A percentile compares a stretch with the other conserved stretches of the same genome.
Conservation (phyloP, 2,113 vertebrate genomes). For the Rhabdornis inornatus region DNA sequence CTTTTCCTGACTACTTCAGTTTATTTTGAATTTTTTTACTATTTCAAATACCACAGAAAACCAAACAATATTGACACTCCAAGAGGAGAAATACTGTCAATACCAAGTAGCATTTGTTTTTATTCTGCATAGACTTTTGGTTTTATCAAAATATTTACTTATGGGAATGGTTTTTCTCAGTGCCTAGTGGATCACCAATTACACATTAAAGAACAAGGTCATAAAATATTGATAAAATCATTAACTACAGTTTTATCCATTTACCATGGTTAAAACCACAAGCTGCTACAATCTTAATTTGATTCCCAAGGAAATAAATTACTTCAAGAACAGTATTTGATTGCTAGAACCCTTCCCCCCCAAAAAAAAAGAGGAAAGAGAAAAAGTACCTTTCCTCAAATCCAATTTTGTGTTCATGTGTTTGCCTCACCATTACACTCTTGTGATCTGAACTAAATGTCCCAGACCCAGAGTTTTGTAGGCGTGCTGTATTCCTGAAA, state of each 20-base stretch:
- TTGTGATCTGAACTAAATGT: not conserved
- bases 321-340: slow-evolving; percentile 17
- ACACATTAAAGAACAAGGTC: slow-evolving; percentile 26
- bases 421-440: not conserved
- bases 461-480: not conserved
- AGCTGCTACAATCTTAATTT: slow-evolving; percentile 20
- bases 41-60: not conserved
- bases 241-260: slow-evolving; percentile 46
- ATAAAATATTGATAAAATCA: slow-evolving; percentile 66
- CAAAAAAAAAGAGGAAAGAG: not conserved
- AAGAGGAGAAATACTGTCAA: not conserved
- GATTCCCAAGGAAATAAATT: slow-evolving; percentile 44
- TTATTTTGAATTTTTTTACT: not conserved
- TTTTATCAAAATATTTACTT: slow-evolving; percentile 53
- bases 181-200: slow-evolving; percentile 33
- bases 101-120: not conserved
- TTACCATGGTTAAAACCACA: slow-evolving; percentile 36
- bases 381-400: not conserved
- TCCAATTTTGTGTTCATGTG: not conserved
- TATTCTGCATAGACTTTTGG: not conserved
- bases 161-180: not conserved
- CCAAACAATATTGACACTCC: not conserved
- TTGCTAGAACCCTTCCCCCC: not conserved
- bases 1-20: not conserved
- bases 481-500: not conserved